phyloP scores from a whole-genome alignment of 2,888 invertebrate species.

The Nephrotoma flavescens region DNA sequence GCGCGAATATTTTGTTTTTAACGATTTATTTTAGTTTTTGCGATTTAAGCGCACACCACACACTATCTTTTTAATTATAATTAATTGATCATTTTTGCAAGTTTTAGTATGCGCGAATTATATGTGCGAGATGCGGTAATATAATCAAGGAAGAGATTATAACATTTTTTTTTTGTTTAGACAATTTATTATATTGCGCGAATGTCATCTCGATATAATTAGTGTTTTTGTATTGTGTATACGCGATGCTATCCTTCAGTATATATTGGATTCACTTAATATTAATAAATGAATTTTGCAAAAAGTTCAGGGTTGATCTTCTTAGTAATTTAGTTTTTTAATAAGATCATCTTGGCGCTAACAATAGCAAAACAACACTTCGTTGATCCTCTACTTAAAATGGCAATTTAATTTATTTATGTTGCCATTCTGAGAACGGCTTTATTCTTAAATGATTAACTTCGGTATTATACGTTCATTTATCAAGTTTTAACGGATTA shows the following conservation, averaged over 20 bases:
- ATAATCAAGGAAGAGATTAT: neutral
- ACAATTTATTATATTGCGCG: neutral
- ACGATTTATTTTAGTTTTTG: neutral
- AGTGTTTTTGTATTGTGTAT: neutral
- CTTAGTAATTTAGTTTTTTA: neutral
- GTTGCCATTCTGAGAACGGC: no score
- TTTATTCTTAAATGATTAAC: no score
- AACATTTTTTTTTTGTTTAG: neutral
- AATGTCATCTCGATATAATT: neutral
- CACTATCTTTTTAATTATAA: neutral
- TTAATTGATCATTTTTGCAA: neutral
- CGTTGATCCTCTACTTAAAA: no score
- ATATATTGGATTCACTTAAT: neutral
- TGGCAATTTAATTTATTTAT: no score
- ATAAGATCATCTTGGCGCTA: neutral
- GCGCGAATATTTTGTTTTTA: neutral
- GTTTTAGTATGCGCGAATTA: neutral
- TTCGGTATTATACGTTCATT: no score
- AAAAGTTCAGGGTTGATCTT: neutral
- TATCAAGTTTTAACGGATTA: no score
- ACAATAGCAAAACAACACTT: no score
- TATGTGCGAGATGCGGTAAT: neutral
- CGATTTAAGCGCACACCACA: neutral
- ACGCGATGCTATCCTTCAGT: neutral
- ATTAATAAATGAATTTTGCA: neutral